Evolutionary conservation across 2,797 vertebrate species (phyloP).

Genomic region (Gymnocypris eckloni): DNA sequence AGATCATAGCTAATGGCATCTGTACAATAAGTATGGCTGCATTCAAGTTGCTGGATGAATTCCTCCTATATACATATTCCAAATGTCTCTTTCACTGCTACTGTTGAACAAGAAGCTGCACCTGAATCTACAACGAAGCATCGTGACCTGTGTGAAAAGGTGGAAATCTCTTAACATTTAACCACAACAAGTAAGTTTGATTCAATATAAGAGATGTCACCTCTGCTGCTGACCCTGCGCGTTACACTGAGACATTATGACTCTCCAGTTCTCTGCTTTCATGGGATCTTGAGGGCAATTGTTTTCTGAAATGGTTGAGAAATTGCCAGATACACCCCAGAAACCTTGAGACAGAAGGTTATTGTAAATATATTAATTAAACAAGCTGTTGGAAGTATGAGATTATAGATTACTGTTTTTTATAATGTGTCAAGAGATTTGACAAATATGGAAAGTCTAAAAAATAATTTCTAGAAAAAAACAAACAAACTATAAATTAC

Average conservation of each 20-base stretch:
- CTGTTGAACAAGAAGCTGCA: not conserved
- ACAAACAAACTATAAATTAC: not conserved
- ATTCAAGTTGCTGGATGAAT: not conserved
- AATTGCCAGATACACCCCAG: not conserved
- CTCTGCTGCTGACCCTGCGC: constrained; percentile 19
- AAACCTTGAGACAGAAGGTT: constrained; percentile 2
- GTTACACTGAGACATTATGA: constrained; percentile 32
- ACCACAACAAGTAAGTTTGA: constrained; percentile 29
- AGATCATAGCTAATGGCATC: not conserved
- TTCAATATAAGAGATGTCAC: not conserved
- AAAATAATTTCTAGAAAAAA: not conserved
- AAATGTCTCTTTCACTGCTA: not conserved
- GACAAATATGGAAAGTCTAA: not conserved
- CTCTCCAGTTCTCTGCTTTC: constrained; percentile 21
- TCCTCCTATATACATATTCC: not conserved
- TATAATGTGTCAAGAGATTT: not conserved
- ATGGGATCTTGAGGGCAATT: constrained; percentile 34
- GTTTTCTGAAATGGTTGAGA: constrained; percentile 29
- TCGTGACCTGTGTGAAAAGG: constrained; percentile 24
- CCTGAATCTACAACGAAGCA: constrained; percentile 7
- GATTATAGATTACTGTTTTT: not conserved
- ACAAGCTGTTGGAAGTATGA: constrained; percentile 8
- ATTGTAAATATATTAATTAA: constrained; percentile 11
- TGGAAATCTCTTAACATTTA: constrained; percentile 42
- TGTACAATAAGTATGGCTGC: not conserved